Evolutionary conservation across 2,888 invertebrate species (phyloP).

Genomic region (Drosophila merina): DNA sequence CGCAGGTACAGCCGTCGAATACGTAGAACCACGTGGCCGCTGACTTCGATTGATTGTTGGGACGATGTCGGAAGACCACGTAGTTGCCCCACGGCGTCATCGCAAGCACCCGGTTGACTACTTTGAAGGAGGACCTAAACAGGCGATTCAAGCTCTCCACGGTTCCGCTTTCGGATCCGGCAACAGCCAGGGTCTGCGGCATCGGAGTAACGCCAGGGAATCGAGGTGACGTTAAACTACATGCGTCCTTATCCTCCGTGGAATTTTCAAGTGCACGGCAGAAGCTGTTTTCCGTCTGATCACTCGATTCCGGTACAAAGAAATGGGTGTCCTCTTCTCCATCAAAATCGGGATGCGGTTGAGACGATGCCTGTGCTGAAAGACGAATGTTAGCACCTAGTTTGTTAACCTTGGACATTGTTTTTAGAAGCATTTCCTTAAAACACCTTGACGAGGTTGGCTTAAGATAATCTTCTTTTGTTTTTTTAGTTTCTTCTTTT

Average conservation of each 20-base stretch:
- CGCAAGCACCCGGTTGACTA: conserved; percentile 79
- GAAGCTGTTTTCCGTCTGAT: neutral
- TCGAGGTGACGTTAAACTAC: neutral
- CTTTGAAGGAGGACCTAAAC: conserved; percentile 73
- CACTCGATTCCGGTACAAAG: neutral
- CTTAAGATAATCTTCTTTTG: neutral
- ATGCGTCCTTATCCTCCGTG: neutral
- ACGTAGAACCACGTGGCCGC: conserved; percentile 42
- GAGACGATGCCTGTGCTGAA: neutral
- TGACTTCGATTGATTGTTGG: neutral
- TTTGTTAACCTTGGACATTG: neutral
- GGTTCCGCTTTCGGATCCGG: conserved; percentile 82
- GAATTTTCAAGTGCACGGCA: neutral
- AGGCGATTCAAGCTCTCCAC: conserved; percentile 77
- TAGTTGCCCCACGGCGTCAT: conserved; percentile 83
- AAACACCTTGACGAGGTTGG: neutral
- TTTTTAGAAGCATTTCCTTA: neutral
- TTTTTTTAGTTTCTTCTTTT: neutral
- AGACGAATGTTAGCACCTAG: neutral
- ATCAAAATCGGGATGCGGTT: neutral
- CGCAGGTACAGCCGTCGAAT: conserved; percentile 82
- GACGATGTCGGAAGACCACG: conserved; percentile 70
- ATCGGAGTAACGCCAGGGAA: conserved; percentile 76
- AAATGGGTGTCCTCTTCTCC: neutral
- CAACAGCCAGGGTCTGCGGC: conserved; percentile 76